Evolutionary conservation across 2,888 invertebrate species (phyloP), one percentile per base, ranked within the genome.

Genomic region (Amiota minor): DNA sequence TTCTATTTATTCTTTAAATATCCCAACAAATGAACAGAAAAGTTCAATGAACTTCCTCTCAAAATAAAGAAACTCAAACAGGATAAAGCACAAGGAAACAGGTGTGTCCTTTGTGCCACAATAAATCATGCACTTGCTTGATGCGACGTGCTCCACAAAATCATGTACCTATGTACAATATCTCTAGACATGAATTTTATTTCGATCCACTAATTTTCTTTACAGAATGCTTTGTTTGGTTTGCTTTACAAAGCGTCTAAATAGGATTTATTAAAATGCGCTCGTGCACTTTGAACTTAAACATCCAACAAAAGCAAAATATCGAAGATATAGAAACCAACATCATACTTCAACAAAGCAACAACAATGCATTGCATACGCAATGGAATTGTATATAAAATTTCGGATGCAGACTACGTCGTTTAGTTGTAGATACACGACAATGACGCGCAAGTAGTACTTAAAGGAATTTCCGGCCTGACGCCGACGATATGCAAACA

Each of bases 41-140:
- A 68, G 67, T 68, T 68, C 67, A 68, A 53, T 68, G 67, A 68
- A 68, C 67, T 68, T 68, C 67, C 67, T 50, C 35, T 35, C 45
- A 62, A 62, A 35, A 45, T 6, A 62, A 14, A 62, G n/a, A 68
- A 53, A 68, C 75, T 14, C 46, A 79, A 20, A 79, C 78, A 81
- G 70, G 59, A 59, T 61, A 81, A 83, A 82, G 81, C 80, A 80
- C 84, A 79, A 84, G 84, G 84, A 83, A 82, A 82, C 82, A 82
- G 82, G 82, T 82, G 79, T 79, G 78, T 84, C 82, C 85, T 82
- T 83, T 84, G 55, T 18, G 49, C 50, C 23, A 68, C 8, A 68
- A 68, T 68, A 68, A 68, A 68, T 49, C 50, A 62, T 64, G 62
- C 62, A 71, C 49, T 62, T 62, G 50, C 71, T 71, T 14, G 9